Evolutionary conservation across 2,797 vertebrate genomes (phyloP).

Genomic region (Spheniscus humboldti): DNA sequence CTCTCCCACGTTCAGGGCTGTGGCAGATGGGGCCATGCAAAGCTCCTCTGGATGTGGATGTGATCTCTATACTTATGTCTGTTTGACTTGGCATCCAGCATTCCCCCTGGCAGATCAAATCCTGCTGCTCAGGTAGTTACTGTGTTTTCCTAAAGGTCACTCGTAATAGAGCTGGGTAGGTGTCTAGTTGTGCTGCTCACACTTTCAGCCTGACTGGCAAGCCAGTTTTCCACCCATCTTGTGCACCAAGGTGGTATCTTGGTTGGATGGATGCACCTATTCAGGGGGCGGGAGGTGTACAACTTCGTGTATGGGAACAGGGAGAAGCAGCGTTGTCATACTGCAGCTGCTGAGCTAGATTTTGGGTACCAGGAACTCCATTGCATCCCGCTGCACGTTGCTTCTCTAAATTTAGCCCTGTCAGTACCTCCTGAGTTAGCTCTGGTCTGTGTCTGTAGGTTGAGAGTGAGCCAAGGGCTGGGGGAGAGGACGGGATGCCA

Average conservation of each 20-base stretch:
- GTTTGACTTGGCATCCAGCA: background rate
- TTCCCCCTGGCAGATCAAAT: background rate
- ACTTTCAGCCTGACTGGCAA: background rate
- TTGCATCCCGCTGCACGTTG: accelerated
- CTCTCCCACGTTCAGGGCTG: background rate
- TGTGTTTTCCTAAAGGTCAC: background rate
- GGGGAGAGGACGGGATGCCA: background rate
- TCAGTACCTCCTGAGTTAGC: background rate
- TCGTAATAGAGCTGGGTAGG: background rate
- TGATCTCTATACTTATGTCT: background rate
- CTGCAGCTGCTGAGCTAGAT: background rate
- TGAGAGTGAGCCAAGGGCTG: background rate
- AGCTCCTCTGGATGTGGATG: background rate
- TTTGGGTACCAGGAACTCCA: background rate
- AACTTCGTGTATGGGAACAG: background rate
- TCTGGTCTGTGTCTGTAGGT: background rate
- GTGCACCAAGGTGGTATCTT: background rate
- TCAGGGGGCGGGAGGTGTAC: background rate
- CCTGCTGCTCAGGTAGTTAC: background rate
- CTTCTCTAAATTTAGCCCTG: slow-evolving; percentile 1
- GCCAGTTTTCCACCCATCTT: background rate
- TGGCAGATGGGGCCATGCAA: background rate
- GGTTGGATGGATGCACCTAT: background rate
- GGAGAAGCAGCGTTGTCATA: background rate
- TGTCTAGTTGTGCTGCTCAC: background rate